Evolutionary conservation across 2,888 invertebrate species (phyloP).

Genomic region (Caenorhabditis sp.): DNA sequence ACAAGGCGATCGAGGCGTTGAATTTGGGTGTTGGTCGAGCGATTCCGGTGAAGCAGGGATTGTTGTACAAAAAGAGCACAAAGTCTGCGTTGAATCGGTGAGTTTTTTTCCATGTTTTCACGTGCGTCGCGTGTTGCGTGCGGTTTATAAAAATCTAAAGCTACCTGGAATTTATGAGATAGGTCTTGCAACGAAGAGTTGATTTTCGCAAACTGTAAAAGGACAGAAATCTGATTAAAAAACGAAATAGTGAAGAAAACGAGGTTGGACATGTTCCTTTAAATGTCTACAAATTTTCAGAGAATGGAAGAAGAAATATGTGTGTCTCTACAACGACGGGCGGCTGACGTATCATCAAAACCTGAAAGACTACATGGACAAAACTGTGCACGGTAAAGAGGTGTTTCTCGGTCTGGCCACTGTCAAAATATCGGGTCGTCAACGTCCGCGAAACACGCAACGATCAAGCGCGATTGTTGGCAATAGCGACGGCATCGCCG

Average conservation of each 20-base stretch:
- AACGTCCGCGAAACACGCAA: constrained; percentile 82
- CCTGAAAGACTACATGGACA: constrained; percentile 77
- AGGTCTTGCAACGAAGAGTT: too few relatives aligned
- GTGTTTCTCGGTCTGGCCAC: constrained; percentile 88
- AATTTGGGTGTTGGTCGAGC: constrained; percentile 85
- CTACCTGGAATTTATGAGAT: too few relatives aligned
- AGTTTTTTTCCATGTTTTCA: too few relatives aligned
- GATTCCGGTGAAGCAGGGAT: constrained; percentile 95
- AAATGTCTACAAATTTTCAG: constrained; percentile 73
- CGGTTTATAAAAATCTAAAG: neutral
- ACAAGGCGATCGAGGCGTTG: constrained; percentile 45
- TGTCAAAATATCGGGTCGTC: constrained; percentile 92
- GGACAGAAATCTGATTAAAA: too few relatives aligned
- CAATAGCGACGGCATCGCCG: constrained; percentile 26
- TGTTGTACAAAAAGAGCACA: constrained; percentile 85
- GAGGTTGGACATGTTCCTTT: neutral
- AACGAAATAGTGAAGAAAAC: too few relatives aligned
- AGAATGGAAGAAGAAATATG: constrained; percentile 99
- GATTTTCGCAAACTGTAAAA: neutral
- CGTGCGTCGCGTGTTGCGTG: too few relatives aligned
- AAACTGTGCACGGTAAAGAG: constrained; percentile 47
- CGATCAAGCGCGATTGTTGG: constrained; percentile 15
- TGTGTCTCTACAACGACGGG: constrained; percentile 92
- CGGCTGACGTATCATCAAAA: constrained; percentile 93
- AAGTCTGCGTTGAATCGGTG: constrained; percentile 54